Percentiles rank a stretch among this genome's conserved stretches.
These are phyloP conservation scores for Nansenia antarctica DNA, from an alignment of 2,113 vertebrate genomes.

Conservation along the genomic window DNA sequence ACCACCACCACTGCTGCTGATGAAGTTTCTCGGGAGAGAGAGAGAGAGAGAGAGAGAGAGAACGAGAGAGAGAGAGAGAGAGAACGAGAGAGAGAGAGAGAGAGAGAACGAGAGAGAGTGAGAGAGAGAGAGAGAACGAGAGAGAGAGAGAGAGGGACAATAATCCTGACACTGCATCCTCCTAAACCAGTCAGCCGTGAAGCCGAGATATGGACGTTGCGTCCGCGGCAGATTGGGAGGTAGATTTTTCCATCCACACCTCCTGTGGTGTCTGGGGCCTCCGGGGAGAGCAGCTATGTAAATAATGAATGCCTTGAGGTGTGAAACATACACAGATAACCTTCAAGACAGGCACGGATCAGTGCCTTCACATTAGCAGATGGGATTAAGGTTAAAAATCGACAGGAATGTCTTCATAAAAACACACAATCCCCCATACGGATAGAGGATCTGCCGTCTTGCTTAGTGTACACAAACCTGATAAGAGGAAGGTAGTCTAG, in stretches of 20 bases:
- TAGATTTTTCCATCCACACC: conserved; percentile 67
- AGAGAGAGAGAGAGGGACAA: conserved; percentile 63
- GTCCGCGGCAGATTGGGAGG: conserved; percentile 69
- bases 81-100: too few relatives aligned
- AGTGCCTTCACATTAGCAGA: conserved; percentile 74
- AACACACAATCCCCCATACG: conserved; percentile 58
- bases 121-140: too few relatives aligned
- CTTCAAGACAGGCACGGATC: conserved; percentile 76
- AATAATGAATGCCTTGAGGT: conserved; percentile 75
- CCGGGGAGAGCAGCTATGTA: conserved; percentile 70
- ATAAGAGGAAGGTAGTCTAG: conserved; percentile 53
- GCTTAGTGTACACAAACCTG: conserved; percentile 46
- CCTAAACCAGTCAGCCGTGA: conserved; percentile 69
- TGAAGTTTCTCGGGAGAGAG: too few relatives aligned
- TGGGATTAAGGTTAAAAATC: conserved; percentile 76
- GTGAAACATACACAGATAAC: conserved; percentile 76
- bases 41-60: too few relatives aligned
- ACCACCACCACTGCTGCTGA: conserved; percentile 34
- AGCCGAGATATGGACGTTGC: conserved; percentile 71
- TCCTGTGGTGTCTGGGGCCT: conserved; percentile 63
- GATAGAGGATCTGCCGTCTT: conserved; percentile 50
- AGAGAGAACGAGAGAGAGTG: too few relatives aligned
- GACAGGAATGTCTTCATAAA: conserved; percentile 69
- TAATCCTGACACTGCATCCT: conserved; percentile 71
- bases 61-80: too few relatives aligned